Evolutionary conservation across 2,888 invertebrate genomes (phyloP).

Genomic region (Podabrus alpinus): DNA sequence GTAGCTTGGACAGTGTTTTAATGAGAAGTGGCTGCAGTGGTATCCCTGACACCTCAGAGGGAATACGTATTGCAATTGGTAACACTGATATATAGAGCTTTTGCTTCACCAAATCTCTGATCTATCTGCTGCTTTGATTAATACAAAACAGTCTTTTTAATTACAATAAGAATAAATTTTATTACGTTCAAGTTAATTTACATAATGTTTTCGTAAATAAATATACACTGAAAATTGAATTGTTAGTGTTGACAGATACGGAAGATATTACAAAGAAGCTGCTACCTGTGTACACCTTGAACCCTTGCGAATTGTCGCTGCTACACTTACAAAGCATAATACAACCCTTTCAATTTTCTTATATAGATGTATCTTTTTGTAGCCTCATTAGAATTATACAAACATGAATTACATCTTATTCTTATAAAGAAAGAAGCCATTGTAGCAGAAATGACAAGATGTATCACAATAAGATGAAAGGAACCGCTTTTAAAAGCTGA

Average conservation of each 20-base stretch:
- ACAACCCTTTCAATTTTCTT: slow-evolving; percentile 12
- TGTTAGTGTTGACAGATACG: neutral
- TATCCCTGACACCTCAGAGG: slow-evolving; percentile 53
- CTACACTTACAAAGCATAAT: neutral
- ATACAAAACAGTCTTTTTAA: neutral
- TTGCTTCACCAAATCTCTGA: slow-evolving; percentile 24
- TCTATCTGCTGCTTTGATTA: neutral
- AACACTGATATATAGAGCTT: slow-evolving; percentile 50
- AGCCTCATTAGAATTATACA: slow-evolving; percentile 14
- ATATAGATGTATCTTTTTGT: slow-evolving; percentile 10
- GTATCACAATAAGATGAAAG: slow-evolving; percentile 18
- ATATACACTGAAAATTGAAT: neutral
- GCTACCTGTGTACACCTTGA: neutral
- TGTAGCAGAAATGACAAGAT: slow-evolving; percentile 13
- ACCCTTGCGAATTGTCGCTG: neutral
- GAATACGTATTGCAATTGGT: slow-evolving; percentile 55
- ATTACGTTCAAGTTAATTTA: neutral
- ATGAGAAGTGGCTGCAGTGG: slow-evolving; percentile 56
- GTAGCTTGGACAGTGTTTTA: slow-evolving; percentile 58
- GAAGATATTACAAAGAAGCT: neutral
- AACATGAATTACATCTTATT: slow-evolving; percentile 18
- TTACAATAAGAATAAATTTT: neutral
- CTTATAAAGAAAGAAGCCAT: slow-evolving; percentile 10
- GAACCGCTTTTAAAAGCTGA: slow-evolving; percentile 4
- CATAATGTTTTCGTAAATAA: neutral